A percentile compares a stretch with the other conserved stretches of the same genome.
Evolutionary conservation across 2,888 invertebrate genomes (phyloP).

Genomic region (Lysandra coridon): DNA sequence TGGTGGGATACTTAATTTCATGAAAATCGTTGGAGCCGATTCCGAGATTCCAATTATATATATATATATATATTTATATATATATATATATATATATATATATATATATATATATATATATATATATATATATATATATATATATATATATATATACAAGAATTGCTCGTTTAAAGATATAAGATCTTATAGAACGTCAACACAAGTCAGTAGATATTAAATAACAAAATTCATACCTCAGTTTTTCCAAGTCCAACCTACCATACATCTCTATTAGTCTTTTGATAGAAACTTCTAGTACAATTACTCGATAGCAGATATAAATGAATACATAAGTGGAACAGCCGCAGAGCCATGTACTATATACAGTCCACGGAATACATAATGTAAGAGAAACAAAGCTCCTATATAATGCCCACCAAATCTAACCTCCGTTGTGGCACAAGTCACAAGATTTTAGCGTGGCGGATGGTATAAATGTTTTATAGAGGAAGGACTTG

Average conservation of each 20-base stretch:
- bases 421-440: constrained; percentile 65
- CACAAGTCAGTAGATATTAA: too few species aligned
- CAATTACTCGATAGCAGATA: constrained; percentile 7
- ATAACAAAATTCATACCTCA: background rate
- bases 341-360: constrained; percentile 45
- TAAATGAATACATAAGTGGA: constrained; percentile 32
- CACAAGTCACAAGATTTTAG: constrained; percentile 43
- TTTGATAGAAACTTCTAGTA: background rate
- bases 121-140: too few species aligned
- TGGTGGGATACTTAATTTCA: too few species aligned
- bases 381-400: constrained; percentile 71
- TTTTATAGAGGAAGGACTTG: too few species aligned
- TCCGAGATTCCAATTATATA: too few species aligned
- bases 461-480: background rate
- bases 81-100: too few species aligned
- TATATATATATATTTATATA: too few species aligned
- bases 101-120: too few species aligned
- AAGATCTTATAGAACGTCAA: too few species aligned
- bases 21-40: too few species aligned
- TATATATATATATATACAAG: too few species aligned
- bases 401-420: constrained; percentile 72
- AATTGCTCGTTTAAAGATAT: too few species aligned
- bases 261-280: background rate
- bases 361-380: constrained; percentile 64
- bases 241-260: background rate